Percentiles rank a stretch among this genome's conserved stretches.
These are phyloP conservation scores for Drosophila parthenogenetica DNA, from an alignment of 2,888 invertebrate genomes.

Conservation along the genomic window DNA sequence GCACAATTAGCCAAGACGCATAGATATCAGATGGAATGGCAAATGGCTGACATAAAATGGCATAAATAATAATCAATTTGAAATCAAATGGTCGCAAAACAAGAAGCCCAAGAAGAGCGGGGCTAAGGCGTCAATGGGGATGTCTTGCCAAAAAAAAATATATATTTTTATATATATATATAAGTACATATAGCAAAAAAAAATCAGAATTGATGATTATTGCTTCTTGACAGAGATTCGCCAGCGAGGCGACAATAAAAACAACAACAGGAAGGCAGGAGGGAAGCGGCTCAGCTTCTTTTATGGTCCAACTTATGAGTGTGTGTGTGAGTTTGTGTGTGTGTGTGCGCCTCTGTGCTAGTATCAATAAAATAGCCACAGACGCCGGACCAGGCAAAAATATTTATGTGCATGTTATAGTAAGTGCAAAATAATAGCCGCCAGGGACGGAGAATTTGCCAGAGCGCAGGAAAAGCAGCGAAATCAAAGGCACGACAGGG, in stretches of 20 bases:
- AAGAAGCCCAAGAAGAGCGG: not conserved
- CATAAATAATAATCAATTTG: conserved; percentile 83
- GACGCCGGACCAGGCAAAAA: conserved; percentile 64
- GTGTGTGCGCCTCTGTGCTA: conserved; percentile 58
- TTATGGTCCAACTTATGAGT: conserved; percentile 41
- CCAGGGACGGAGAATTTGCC: conserved; percentile 36
- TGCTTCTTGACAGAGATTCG: conserved; percentile 84
- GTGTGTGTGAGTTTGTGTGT: conserved; percentile 17
- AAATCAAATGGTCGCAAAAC: conserved; percentile 70
- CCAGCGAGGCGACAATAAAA: conserved; percentile 71
- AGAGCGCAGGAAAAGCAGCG: conserved; percentile 1
- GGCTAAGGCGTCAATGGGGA: conserved; percentile 12
- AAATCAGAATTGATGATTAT: conserved; percentile 85
- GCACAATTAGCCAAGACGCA: conserved; percentile 54
- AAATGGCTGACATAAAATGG: conserved; percentile 60
- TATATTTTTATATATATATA: too few species aligned
- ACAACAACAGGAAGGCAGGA: conserved; percentile 27
- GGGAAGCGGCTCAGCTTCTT: conserved; percentile 49
- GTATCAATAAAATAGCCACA: conserved; percentile 78
- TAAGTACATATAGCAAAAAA: conserved; percentile 31
- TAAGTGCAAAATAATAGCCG: conserved; percentile 81
- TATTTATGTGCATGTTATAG: conserved; percentile 81
- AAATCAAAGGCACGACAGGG: conserved; percentile 7
- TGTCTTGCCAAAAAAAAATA: conserved; percentile 9
- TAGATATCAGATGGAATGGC: conserved; percentile 29